Evolutionary conservation across 2,113 vertebrate species (phyloP).

Genomic region (Strix aluco): DNA sequence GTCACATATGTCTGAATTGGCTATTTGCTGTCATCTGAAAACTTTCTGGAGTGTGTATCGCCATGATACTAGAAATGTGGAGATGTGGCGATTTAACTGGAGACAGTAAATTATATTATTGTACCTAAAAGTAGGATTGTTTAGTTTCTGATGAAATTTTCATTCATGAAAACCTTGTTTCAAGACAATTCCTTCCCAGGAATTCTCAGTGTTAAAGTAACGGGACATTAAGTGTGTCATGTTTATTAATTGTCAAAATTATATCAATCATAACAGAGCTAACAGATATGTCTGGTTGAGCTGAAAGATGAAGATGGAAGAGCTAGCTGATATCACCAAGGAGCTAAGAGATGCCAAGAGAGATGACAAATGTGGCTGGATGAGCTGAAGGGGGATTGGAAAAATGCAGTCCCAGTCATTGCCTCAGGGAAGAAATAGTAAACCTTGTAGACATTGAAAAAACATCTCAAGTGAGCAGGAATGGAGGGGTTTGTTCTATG

Average conservation of each 20-base stretch:
- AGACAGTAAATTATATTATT: not conserved
- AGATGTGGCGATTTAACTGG: not conserved
- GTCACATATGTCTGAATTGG: not conserved
- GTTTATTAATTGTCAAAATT: constrained; percentile 57
- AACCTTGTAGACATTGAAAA: constrained; percentile 11
- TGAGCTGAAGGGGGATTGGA: not conserved
- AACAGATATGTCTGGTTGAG: constrained; percentile 37
- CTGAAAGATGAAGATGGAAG: constrained; percentile 52
- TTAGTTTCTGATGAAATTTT: not conserved
- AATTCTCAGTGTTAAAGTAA: not conserved
- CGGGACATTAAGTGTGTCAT: not conserved
- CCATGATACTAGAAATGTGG: not conserved
- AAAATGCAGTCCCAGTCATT: not conserved
- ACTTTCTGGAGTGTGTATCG: not conserved
- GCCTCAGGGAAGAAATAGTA: constrained; percentile 34
- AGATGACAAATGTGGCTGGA: constrained; percentile 22
- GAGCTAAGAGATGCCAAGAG: constrained; percentile 27
- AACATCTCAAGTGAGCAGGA: not conserved
- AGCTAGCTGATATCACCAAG: not conserved
- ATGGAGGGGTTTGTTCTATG: not conserved
- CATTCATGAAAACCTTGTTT: not conserved
- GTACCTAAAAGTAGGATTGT: not conserved
- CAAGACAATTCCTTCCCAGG: not conserved
- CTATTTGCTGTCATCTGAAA: not conserved
- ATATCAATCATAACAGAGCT: constrained; percentile 43